A percentile compares a stretch with the other conserved stretches of the same genome.
phyloP scores from a whole-genome alignment of 2,797 vertebrate genomes.

The Rhinoraja longicauda region DNA sequence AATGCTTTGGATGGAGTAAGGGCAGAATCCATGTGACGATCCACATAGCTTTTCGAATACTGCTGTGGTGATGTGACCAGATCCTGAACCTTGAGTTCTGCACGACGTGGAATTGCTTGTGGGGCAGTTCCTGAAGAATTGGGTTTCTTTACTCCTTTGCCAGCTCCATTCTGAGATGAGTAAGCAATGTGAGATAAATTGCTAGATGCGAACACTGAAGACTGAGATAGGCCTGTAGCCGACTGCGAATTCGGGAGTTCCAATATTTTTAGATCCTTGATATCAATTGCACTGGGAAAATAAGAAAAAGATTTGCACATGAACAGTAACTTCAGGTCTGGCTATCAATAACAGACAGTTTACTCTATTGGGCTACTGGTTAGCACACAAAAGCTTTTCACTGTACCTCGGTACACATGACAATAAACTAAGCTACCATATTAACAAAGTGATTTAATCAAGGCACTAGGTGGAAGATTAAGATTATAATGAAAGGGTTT shows the following conservation, averaged over 20 bases:
- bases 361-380: too few species aligned
- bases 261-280: slow-evolving; percentile 91
- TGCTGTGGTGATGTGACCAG: slow-evolving; percentile 63
- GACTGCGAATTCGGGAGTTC: slow-evolving; percentile 62
- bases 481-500: too few species aligned
- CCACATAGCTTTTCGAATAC: slow-evolving; percentile 87
- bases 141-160: slow-evolving; percentile 55
- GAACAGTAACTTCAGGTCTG: background rate
- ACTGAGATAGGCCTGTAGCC: background rate
- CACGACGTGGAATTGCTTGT: slow-evolving; percentile 71
- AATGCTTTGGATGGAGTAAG: slow-evolving; percentile 78
- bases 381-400: too few species aligned
- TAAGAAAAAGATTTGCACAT: slow-evolving; percentile 6
- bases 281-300: slow-evolving; percentile 83
- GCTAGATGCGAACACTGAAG: slow-evolving; percentile 4
- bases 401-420: too few species aligned
- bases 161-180: slow-evolving; percentile 56
- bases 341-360: background rate
- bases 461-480: too few species aligned
- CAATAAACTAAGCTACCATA: too few species aligned
- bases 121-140: slow-evolving; percentile 59
- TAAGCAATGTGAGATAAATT: background rate
- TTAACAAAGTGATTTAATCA: too few species aligned
- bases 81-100: slow-evolving; percentile 62
- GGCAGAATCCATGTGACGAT: slow-evolving; percentile 70